phyloP scores from a whole-genome alignment of 2,888 invertebrate genomes.

The Oscheius myriophilus region DNA sequence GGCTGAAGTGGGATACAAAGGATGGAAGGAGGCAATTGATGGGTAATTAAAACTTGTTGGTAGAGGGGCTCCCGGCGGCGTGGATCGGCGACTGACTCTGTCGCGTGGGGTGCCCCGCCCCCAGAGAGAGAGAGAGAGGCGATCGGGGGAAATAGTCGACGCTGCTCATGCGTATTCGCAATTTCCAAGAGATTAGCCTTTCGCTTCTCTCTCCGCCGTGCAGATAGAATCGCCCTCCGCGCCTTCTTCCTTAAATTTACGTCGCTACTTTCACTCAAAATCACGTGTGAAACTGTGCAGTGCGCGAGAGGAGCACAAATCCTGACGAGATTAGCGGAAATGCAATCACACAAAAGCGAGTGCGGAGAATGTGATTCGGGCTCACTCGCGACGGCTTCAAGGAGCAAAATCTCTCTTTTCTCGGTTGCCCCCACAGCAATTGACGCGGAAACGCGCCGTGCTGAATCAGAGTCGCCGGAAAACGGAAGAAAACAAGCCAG shows the following conservation, averaged over 20 bases:
- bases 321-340: too few relatives aligned
- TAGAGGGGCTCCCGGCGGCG: neutral
- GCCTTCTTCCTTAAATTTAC: too few relatives aligned
- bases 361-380: constrained; percentile 11
- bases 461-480: constrained; percentile 4
- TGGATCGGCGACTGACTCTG: constrained; percentile 27
- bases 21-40: too few relatives aligned
- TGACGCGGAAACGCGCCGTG: constrained; percentile 1
- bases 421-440: constrained; percentile 2
- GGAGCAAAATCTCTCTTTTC: constrained; percentile 11
- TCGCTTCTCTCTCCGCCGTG: too few relatives aligned
- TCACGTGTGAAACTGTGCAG: too few relatives aligned
- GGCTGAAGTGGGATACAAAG: too few relatives aligned
- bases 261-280: too few relatives aligned
- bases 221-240: too few relatives aligned
- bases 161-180: neutral
- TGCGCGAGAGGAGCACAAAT: too few relatives aligned
- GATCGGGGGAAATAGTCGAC: constrained; percentile 26
- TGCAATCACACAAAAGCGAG: too few relatives aligned
- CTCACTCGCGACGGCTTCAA: constrained; percentile 26
- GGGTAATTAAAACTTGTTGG: too few relatives aligned
- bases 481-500: constrained; percentile 3
- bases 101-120: constrained; percentile 13
- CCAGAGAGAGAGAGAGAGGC: constrained; percentile 17
- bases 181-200: too few relatives aligned